Evolutionary conservation across 2,888 invertebrate genomes (phyloP).

Genomic region (Phytoseiulus persimilis): DNA sequence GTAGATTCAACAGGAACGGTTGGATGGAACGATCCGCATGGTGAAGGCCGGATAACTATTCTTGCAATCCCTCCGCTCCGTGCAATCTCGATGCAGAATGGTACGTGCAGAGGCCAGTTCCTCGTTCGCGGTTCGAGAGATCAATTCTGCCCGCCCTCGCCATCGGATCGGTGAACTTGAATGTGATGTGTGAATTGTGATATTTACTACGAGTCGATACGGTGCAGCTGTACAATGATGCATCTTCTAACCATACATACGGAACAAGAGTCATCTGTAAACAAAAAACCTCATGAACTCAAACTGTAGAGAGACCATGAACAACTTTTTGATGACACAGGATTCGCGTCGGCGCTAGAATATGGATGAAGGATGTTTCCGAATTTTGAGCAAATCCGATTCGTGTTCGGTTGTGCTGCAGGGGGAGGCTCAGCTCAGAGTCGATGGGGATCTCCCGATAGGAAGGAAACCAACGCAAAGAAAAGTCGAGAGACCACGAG

Average conservation of each 20-base stretch:
- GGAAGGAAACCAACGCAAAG: too few species aligned
- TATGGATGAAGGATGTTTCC: neutral
- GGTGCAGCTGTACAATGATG: neutral
- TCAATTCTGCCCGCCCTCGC: neutral
- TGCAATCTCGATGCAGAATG: too few species aligned
- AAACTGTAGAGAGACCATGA: neutral
- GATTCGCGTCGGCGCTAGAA: neutral
- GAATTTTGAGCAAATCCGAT: neutral
- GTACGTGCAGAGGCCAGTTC: too few species aligned
- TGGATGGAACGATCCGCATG: neutral
- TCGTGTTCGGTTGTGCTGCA: too few species aligned
- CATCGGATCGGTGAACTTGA: neutral
- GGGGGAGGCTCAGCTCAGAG: too few species aligned
- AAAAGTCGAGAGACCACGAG: too few species aligned
- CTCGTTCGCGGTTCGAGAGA: too few species aligned
- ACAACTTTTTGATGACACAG: neutral
- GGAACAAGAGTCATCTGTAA: neutral
- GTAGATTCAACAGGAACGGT: neutral
- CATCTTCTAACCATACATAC: neutral
- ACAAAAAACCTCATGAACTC: neutral
- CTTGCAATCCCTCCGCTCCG: neutral
- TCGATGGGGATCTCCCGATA: too few species aligned
- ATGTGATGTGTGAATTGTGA: conserved; percentile 36
- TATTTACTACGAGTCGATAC: neutral
- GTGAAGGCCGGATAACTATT: neutral